These are phyloP conservation scores for Cylloceria caligata DNA, from an alignment of 2,888 invertebrate genomes.

Conservation along the genomic window DNA sequence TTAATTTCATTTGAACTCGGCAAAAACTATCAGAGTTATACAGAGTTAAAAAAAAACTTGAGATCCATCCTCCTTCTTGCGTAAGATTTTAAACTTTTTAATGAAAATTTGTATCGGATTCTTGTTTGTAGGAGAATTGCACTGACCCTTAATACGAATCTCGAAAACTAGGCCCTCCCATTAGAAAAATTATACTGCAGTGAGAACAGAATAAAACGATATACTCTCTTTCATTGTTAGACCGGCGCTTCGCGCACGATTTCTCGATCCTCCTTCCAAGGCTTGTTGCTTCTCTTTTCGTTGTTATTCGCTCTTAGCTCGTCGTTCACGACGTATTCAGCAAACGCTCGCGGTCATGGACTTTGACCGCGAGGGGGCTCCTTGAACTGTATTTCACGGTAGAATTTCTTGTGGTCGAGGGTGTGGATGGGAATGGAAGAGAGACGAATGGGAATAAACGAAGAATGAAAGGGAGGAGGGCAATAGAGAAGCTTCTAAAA, in stretches of 20 bases:
- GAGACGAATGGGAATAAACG: conserved; percentile 55
- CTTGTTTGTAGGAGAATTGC: too few relatives aligned
- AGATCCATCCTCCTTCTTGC: too few relatives aligned
- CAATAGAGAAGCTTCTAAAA: conserved; percentile 47
- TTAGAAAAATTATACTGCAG: conserved; percentile 27
- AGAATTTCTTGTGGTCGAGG: conserved; percentile 66
- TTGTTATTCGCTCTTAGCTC: conserved; percentile 32
- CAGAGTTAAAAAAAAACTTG: too few relatives aligned
- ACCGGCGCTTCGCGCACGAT: conserved; percentile 57
- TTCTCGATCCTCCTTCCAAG: conserved; percentile 43
- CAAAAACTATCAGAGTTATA: too few relatives aligned
- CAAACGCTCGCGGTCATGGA: conserved; percentile 63
- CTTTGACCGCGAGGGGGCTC: conserved; percentile 60
- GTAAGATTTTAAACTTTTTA: too few relatives aligned
- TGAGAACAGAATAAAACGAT: conserved; percentile 18
- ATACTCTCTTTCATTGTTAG: conserved; percentile 28
- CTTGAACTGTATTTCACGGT: conserved; percentile 70
- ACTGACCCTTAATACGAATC: not conserved
- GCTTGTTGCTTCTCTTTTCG: conserved; percentile 28
- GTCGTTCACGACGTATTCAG: conserved; percentile 64
- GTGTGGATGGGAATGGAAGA: conserved; percentile 54
- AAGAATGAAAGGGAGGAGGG: conserved; percentile 50
- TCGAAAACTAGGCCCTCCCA: not conserved
- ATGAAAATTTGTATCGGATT: too few relatives aligned
- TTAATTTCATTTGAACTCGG: too few relatives aligned